phyloP scores from a whole-genome alignment of 2,113 vertebrate genomes.

The Lamprotornis superbus region DNA sequence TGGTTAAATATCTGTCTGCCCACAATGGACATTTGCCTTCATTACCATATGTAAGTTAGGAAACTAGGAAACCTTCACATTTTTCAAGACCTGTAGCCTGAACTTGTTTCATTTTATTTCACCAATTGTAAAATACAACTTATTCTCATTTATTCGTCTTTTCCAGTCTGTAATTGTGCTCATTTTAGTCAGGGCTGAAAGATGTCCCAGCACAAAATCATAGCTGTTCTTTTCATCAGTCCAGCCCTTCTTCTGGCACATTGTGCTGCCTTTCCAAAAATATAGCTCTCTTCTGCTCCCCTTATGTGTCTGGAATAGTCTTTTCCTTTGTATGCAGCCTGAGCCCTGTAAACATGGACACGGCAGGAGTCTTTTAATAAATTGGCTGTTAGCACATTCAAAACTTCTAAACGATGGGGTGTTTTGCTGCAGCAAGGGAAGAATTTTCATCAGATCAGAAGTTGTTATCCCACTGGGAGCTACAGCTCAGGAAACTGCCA shows the following conservation, averaged over 20 bases:
- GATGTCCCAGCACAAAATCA: neutral
- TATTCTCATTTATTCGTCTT: neutral
- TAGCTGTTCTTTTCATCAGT: slow-evolving; percentile 14
- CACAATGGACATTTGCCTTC: neutral
- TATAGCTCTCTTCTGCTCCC: neutral
- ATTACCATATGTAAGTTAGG: neutral
- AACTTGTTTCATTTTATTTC: neutral
- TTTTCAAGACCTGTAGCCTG: neutral
- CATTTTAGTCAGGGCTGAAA: neutral
- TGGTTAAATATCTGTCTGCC: neutral
- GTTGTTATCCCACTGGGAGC: neutral
- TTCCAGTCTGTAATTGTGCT: neutral
- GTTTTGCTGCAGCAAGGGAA: neutral
- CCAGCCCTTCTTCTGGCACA: slow-evolving; percentile 7
- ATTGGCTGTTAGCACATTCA: slow-evolving; percentile 49
- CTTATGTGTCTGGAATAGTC: neutral
- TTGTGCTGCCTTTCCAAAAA: slow-evolving; percentile 9
- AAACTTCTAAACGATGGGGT: slow-evolving; percentile 1
- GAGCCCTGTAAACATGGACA: slow-evolving; percentile 26
- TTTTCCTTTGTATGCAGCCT: neutral
- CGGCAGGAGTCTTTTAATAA: slow-evolving; percentile 38
- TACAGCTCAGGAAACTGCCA: slow-evolving; percentile 23
- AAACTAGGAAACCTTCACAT: neutral
- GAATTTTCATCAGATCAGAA: slow-evolving; percentile 39
- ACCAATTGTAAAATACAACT: neutral